These are phyloP conservation scores for Notechis scutatus DNA, from an alignment of 2,113 vertebrate genomes.

Conservation along the genomic window DNA sequence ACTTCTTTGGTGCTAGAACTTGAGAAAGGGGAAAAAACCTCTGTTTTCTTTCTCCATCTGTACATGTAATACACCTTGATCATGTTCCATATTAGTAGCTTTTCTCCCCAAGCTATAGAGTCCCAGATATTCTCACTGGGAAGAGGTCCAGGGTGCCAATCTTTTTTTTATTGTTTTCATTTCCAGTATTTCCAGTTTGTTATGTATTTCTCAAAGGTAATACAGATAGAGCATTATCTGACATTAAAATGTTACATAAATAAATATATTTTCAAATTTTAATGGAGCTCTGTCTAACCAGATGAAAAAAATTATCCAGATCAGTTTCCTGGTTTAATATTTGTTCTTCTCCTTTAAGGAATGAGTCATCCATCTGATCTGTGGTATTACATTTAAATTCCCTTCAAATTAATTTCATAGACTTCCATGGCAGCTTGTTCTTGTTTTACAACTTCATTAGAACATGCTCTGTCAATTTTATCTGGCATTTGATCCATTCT, in stretches of 20 bases:
- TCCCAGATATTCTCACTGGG: not conserved
- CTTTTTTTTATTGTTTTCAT: not conserved
- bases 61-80: not conserved
- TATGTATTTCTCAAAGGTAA: not conserved
- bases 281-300: not conserved
- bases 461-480: not conserved
- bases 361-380: not conserved
- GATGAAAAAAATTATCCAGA: not conserved
- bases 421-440: not conserved
- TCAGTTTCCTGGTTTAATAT: not conserved
- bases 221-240: not conserved
- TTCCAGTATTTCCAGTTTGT: not conserved
- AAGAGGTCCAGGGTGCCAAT: not conserved
- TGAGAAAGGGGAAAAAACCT: not conserved
- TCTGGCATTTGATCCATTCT: not conserved
- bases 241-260: not conserved
- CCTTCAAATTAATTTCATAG: not conserved
- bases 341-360: not conserved
- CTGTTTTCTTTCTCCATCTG: not conserved
- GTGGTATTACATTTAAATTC: not conserved
- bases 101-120: not conserved
- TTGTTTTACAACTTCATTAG: not conserved
- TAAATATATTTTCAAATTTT: not conserved
- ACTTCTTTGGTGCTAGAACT: not conserved
- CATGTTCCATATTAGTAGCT: not conserved